Base-by-base conservation (phyloP, 2,888 invertebrate genomes). In the Mystacides longicornis region DNA sequence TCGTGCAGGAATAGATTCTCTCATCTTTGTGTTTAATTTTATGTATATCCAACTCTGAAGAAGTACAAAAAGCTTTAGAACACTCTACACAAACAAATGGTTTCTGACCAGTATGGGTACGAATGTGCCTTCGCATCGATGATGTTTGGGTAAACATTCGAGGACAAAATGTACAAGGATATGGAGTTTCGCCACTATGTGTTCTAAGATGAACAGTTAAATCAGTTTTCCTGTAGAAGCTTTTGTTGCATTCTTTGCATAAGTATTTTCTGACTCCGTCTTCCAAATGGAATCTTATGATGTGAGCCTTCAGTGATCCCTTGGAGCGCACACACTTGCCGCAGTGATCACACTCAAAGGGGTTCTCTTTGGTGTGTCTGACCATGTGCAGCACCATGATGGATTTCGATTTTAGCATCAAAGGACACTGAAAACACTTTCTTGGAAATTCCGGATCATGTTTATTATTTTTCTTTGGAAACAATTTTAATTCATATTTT, bases 21-120 rank as follows among this genome's bases (percentile, higher is more conserved):
- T 49, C 80, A 37, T 79, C 69, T 3, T 68, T 71, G 62, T 77
- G 77, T 0, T 74, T 75, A 1, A 63, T 63, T 46, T 69, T 67
- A 59, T 77, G 77, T 52, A 71, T 72, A 9, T 64, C 67, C 1
- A 75, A 67, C 11, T 71, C 65, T 20, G 68, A 67, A 51, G 65
- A 69, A 33, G 73, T 73, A 11, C 65, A 65, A 63, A 77, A 77
- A 19, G 66, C 66, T 60, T 72, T 74, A 1, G 66, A 67, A 61
- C 77, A 77, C 1, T 68, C 67, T 0, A 66, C 62, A 57, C 77
- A 77, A 1, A 69, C 49, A 54, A 64, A 75, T 1, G 76, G 76
- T 37, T 69, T 71, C 49, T 75, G 75, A 0, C 76, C 76, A 0
- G 75, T 75, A 59, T 77, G 77, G 5, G 68, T 64, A 4, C 73